Evolutionary conservation across 2,113 vertebrate species (phyloP).

Genomic region (Phaetusa simplex): DNA sequence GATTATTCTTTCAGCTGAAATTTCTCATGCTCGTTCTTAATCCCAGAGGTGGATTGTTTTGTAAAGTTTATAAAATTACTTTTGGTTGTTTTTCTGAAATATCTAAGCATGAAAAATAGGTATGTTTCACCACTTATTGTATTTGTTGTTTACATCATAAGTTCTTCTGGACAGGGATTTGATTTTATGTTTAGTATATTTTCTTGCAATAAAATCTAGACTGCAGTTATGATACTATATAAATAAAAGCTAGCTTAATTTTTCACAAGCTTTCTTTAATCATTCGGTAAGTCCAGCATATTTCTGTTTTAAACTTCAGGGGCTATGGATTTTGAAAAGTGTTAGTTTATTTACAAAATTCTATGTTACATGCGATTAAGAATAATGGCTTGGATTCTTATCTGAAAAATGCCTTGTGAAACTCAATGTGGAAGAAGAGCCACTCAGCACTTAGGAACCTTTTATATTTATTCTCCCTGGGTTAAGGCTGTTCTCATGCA

Average conservation of each 20-base stretch:
- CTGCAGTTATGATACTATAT: neutral
- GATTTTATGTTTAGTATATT: conserved; percentile 1
- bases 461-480: neutral
- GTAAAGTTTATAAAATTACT: conserved; percentile 33
- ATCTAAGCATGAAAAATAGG: neutral
- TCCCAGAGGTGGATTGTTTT: conserved; percentile 16
- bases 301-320: neutral
- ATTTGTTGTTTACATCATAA: conserved; percentile 20
- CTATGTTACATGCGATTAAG: neutral
- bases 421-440: neutral
- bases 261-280: conserved; percentile 11
- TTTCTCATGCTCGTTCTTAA: conserved; percentile 12
- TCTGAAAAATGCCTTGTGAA: neutral
- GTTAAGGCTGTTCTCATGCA: neutral
- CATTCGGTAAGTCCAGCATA: neutral
- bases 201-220: conserved; percentile 3
- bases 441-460: neutral
- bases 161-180: conserved; percentile 13
- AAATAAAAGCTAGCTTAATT: conserved; percentile 14
- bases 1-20: conserved; percentile 33
- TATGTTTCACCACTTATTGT: conserved; percentile 3
- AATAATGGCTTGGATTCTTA: neutral
- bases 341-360: neutral
- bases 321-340: neutral
- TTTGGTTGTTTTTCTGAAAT: conserved; percentile 23